These are phyloP conservation scores for Nycticorax nycticorax DNA, from an alignment of 2,113 vertebrate species.

Conservation along the genomic window DNA sequence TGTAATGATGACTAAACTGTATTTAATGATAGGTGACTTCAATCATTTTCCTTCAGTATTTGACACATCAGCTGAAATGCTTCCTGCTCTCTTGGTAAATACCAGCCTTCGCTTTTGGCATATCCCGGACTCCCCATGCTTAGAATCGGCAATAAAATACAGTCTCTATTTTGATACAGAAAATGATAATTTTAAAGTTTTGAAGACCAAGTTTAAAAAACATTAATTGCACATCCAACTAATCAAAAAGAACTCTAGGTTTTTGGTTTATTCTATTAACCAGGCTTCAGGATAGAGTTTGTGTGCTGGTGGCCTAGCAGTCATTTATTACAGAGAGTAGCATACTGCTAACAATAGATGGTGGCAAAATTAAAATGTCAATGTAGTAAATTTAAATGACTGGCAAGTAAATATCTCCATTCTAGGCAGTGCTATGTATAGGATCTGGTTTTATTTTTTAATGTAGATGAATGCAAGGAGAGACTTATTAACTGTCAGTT, in stretches of 20 bases:
- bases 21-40: neutral
- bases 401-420: constrained; percentile 3
- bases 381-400: constrained; percentile 52
- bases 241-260: neutral
- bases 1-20: neutral
- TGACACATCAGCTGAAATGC: neutral
- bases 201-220: neutral
- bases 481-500: constrained; percentile 61
- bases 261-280: constrained; percentile 3
- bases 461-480: constrained; percentile 19
- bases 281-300: neutral
- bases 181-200: neutral
- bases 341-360: neutral
- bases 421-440: constrained; percentile 12
- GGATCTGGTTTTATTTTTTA: constrained; percentile 6
- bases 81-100: neutral
- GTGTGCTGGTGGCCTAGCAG: neutral
- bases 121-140: neutral
- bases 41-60: neutral
- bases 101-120: neutral
- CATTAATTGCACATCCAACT: neutral
- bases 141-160: neutral
- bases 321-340: constrained; percentile 9
- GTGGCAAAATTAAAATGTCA: constrained; percentile 63
- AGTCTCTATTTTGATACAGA: neutral